Percentiles rank a stretch among this genome's conserved stretches.
Conservation (phyloP, 2,888 invertebrate genomes). For the Athalia cordata region DNA sequence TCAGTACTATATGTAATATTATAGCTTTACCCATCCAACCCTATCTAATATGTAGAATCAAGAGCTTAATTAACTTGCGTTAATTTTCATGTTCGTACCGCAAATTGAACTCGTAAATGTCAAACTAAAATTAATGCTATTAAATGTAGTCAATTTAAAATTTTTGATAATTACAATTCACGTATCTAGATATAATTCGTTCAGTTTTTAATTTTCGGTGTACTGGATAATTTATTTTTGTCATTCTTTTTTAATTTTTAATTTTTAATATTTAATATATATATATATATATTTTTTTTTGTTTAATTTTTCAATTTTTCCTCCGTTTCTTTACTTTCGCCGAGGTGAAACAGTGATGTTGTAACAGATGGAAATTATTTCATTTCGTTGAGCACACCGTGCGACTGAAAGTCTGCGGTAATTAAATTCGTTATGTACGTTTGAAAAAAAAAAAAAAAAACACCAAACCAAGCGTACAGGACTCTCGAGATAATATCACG, state of each 20-base stretch:
- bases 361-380: slow-evolving; percentile 41
- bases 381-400: slow-evolving; percentile 8
- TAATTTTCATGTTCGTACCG: too few relatives aligned
- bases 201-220: too few relatives aligned
- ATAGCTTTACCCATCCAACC: neutral
- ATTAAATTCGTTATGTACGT: slow-evolving; percentile 11
- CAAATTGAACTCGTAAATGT: too few relatives aligned
- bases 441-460: neutral
- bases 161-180: too few relatives aligned
- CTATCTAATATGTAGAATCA: too few relatives aligned
- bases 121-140: too few relatives aligned
- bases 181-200: too few relatives aligned
- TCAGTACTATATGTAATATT: neutral
- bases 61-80: too few relatives aligned
- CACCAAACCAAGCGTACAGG: neutral
- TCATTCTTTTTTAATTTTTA: neutral
- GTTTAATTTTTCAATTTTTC: neutral
- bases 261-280: neutral
- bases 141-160: too few relatives aligned
- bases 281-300: neutral
- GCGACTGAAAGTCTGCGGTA: neutral
- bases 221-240: neutral
- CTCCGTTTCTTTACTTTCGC: neutral
- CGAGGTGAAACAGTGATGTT: neutral
- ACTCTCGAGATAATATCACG: neutral